These are phyloP conservation scores for Centropyge bicolor DNA, from an alignment of 2,797 vertebrate genomes.

Conservation along the genomic window DNA sequence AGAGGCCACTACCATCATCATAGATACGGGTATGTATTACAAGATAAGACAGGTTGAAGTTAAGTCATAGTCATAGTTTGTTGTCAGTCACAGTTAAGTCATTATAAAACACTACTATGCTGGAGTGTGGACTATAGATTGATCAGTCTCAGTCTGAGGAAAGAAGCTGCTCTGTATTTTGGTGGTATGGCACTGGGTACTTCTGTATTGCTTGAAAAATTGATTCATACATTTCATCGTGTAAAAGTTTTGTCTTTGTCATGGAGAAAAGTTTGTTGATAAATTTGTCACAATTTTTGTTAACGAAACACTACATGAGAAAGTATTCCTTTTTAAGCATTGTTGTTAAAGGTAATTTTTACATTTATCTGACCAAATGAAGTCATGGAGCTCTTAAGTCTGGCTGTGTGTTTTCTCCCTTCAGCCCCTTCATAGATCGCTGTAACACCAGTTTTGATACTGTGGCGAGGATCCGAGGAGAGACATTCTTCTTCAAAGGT, in stretches of 20 bases:
- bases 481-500: constrained; percentile 89
- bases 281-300: neutral
- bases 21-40: constrained; percentile 47
- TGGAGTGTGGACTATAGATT: no score
- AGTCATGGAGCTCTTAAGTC: neutral
- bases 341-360: neutral
- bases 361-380: neutral
- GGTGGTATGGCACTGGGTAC: no score
- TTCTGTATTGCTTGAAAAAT: no score
- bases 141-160: no score
- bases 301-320: no score
- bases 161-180: no score
- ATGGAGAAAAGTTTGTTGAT: neutral
- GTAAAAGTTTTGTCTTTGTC: neutral
- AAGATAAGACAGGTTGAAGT: neutral
- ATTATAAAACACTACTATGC: no score
- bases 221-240: no score
- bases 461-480: constrained; percentile 84
- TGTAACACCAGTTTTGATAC: constrained; percentile 85
- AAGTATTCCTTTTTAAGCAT: neutral
- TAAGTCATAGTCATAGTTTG: no score
- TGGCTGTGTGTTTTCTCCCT: neutral
- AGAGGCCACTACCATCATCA: constrained; percentile 54
- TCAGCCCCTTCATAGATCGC: constrained; percentile 73
- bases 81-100: no score